Evolutionary conservation across 2,888 invertebrate species (phyloP).

Genomic region (Polydrusus cervinus): DNA sequence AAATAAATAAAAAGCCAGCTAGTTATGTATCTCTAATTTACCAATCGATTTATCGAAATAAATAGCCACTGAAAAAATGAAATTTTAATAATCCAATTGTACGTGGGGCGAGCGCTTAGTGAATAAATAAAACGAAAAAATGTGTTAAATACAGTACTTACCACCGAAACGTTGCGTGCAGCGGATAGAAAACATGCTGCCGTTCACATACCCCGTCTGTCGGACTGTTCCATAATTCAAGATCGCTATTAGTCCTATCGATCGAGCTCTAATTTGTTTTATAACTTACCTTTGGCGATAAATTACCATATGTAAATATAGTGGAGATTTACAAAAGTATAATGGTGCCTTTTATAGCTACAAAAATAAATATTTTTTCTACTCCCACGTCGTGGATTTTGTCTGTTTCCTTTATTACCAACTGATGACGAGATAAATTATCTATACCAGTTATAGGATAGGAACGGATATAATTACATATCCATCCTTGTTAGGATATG

Average conservation of each 20-base stretch:
- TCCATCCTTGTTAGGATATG: too few species aligned
- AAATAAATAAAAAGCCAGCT: neutral
- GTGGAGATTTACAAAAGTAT: neutral
- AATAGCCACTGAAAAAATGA: constrained; percentile 15
- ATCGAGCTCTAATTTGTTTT: constrained; percentile 52
- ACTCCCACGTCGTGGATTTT: too few species aligned
- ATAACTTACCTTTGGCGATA: constrained; percentile 32
- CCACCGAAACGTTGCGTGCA: constrained; percentile 59
- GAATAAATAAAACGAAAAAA: constrained; percentile 53
- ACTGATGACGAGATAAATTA: too few species aligned
- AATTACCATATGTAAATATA: constrained; percentile 37
- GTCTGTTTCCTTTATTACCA: too few species aligned
- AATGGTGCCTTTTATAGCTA: too few species aligned
- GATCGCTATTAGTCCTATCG: constrained; percentile 64
- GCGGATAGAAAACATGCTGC: constrained; percentile 59
- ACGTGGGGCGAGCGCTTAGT: constrained; percentile 43
- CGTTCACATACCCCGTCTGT: constrained; percentile 62
- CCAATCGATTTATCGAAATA: constrained; percentile 7
- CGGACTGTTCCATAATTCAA: constrained; percentile 63
- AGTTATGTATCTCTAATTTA: neutral
- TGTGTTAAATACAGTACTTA: constrained; percentile 55
- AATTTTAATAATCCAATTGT: constrained; percentile 47
- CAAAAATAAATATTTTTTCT: too few species aligned
- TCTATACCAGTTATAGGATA: too few species aligned
- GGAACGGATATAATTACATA: too few species aligned